Evolutionary conservation across 1,140 invertebrate genomes (phyloP).

Genomic region (Catajapyx aquilonaris): DNA sequence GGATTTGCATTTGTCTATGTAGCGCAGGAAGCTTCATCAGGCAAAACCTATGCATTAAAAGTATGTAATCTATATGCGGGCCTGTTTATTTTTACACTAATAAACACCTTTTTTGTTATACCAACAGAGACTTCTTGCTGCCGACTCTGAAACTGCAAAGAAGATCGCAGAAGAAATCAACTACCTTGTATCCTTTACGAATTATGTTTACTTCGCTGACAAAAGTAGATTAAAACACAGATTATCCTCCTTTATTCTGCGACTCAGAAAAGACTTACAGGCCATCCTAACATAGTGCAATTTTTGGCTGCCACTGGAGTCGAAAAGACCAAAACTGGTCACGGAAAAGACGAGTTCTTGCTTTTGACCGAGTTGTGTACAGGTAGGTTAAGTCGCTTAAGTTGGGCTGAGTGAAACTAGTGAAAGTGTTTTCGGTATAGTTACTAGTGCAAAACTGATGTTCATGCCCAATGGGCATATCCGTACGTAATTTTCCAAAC

Average conservation of each 20-base stretch:
- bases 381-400: slow-evolving; percentile 16
- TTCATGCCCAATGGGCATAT: neutral
- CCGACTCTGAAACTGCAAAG: too few relatives aligned
- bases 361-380: slow-evolving; percentile 30
- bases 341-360: slow-evolving; percentile 27
- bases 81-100: too few relatives aligned
- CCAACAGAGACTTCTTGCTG: too few relatives aligned
- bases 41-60: too few relatives aligned
- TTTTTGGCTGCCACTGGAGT: neutral
- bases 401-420: neutral
- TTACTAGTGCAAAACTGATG: neutral
- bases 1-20: too few relatives aligned
- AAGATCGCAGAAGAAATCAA: too few relatives aligned
- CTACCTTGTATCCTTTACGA: too few relatives aligned
- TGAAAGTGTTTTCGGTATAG: neutral
- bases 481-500: neutral
- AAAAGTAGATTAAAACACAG: too few relatives aligned
- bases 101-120: too few relatives aligned
- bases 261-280: neutral
- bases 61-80: too few relatives aligned
- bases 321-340: slow-evolving; percentile 10
- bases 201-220: too few relatives aligned
- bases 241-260: neutral
- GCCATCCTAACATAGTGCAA: neutral
- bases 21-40: too few relatives aligned